These are phyloP conservation scores for Caenorhabditis japonica DNA, from an alignment of 2,888 invertebrate species.

Conservation along the genomic window DNA sequence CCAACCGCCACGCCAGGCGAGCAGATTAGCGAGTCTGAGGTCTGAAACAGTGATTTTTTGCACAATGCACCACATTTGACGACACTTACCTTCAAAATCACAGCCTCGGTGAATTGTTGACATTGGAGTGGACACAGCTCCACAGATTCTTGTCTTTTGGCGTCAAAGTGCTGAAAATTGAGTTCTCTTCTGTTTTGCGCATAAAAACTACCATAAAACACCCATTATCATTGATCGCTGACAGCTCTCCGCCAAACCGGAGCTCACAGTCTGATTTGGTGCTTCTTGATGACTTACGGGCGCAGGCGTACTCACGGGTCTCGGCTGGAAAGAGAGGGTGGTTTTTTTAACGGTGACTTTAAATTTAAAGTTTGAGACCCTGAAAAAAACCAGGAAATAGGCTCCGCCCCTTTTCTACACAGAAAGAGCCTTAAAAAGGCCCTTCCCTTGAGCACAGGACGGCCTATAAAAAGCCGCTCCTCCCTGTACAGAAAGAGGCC, in stretches of 20 bases:
- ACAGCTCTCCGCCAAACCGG: conserved; percentile 45
- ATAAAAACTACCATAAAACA: conserved; percentile 38
- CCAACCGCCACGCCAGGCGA: conserved; percentile 39
- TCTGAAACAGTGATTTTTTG: conserved; percentile 7
- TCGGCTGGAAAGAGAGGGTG: conserved; percentile 28
- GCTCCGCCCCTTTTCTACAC: too few species aligned
- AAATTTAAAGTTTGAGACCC: neutral
- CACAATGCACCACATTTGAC: too few species aligned
- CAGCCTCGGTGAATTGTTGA: conserved; percentile 30
- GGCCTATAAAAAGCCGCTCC: too few species aligned
- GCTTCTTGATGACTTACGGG: conserved; percentile 11
- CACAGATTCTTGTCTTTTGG: conserved; percentile 20
- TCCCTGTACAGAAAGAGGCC: too few species aligned
- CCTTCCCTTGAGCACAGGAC: too few species aligned
- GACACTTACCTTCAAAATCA: conserved; percentile 27
- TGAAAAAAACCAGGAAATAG: neutral
- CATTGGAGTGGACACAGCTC: conserved; percentile 49
- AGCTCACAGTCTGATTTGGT: conserved; percentile 39
- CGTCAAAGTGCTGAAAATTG: conserved; percentile 36
- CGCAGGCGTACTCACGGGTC: conserved; percentile 38
- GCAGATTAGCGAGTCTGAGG: conserved; percentile 37
- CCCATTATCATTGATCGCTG: conserved; percentile 49
- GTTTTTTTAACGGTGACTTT: neutral
- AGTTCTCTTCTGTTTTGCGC: neutral
- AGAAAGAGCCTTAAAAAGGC: too few species aligned